A percentile compares a stretch with the other conserved stretches of the same genome.
These are phyloP conservation scores for Clepsis dumicolana DNA, from an alignment of 2,888 invertebrate genomes.

Conservation along the genomic window DNA sequence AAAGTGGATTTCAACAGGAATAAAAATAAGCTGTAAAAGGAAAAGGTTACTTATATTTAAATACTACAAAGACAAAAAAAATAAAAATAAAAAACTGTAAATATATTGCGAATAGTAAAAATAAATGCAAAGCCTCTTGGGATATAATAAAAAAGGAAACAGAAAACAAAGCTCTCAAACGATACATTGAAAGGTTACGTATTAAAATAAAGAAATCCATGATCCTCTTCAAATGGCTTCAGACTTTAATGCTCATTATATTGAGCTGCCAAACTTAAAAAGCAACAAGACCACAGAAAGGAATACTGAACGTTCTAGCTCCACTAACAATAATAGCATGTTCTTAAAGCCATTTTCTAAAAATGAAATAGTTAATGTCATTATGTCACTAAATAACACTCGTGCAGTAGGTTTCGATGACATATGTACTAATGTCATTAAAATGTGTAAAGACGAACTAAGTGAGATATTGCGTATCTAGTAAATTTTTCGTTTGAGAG, in stretches of 20 bases:
- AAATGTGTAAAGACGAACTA: background rate
- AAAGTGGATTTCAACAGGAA: background rate
- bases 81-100: background rate
- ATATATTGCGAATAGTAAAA: background rate
- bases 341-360: background rate
- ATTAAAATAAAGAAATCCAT: background rate
- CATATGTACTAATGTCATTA: conserved; percentile 13
- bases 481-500: conserved; percentile 27
- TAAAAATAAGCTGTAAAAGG: background rate
- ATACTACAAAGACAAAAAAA: background rate
- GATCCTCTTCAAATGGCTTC: background rate
- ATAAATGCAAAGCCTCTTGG: too few relatives aligned
- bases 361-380: conserved; percentile 1
- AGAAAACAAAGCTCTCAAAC: background rate
- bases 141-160: background rate
- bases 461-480: background rate
- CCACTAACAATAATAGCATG: background rate
- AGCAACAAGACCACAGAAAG: background rate
- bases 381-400: conserved; percentile 21
- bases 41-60: background rate
- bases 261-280: background rate
- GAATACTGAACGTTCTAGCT: too few relatives aligned
- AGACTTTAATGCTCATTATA: background rate
- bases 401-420: conserved; percentile 21
- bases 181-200: background rate